A percentile compares a stretch with the other conserved stretches of the same genome.
Conservation (phyloP, 1,140 invertebrate genomes). For the Thaumatotibia leucotreta region DNA sequence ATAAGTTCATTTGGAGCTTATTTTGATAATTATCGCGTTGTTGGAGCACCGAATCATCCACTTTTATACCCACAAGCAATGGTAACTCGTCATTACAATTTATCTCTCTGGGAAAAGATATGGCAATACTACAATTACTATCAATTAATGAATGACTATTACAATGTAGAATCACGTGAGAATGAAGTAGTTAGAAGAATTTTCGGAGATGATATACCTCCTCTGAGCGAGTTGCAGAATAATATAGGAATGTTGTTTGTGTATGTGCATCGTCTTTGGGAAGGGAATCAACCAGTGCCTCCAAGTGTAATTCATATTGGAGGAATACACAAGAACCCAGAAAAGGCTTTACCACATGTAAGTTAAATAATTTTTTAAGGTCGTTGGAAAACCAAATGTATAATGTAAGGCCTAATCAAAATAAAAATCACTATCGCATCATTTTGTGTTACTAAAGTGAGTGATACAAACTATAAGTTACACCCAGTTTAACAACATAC, state of each 20-base stretch:
- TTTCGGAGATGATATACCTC: slow-evolving; percentile 57
- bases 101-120: neutral
- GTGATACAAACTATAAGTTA: too few relatives aligned
- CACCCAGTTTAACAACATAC: too few relatives aligned
- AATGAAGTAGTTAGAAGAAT: slow-evolving; percentile 48
- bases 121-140: neutral
- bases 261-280: slow-evolving; percentile 68
- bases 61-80: too few relatives aligned
- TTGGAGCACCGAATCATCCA: neutral
- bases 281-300: slow-evolving; percentile 61
- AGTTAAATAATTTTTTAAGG: too few relatives aligned
- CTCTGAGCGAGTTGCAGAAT: slow-evolving; percentile 57
- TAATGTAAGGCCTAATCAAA: too few relatives aligned
- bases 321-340: slow-evolving; percentile 46
- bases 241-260: slow-evolving; percentile 77
- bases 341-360: slow-evolving; percentile 45
- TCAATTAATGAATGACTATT: neutral
- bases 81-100: slow-evolving; percentile 20
- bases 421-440: too few relatives aligned
- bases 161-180: slow-evolving; percentile 19
- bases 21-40: neutral
- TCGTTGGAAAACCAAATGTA: too few relatives aligned
- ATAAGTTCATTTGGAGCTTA: neutral
- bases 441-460: too few relatives aligned
- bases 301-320: too few relatives aligned